Evolutionary conservation across 2,113 vertebrate genomes (phyloP), one percentile per base, ranked within the genome.

Genomic region (Pelvicachromis taeniatus): DNA sequence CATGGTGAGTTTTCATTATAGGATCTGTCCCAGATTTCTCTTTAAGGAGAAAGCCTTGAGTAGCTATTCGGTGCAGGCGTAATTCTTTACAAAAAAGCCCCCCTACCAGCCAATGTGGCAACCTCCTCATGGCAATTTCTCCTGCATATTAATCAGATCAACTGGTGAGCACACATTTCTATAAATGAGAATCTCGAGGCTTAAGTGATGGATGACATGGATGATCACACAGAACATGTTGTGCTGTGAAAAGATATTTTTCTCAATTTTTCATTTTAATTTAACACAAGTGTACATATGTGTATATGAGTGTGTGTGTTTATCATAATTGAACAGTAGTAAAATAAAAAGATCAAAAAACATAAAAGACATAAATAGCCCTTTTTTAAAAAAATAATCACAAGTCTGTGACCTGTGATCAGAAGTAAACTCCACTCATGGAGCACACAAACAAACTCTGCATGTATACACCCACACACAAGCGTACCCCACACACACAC

Each of bases 381-480:
- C 96, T 96, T 26, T 26, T 26, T 26, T 26, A 26, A 29, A 29
- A 29, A 29, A 29, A 45, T 14, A 14, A 31, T 95, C 94, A 95
- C 94, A 53, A 94, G 94, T 92, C 84, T 12, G 16, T 13, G 13
- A 91, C 94, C 91, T 88, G 92, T 93, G 94, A 95, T 94, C 94
- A 83, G 83, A 88, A 93, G 90, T 93, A 89, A 94, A 94, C 94
- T 94, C 95, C 93, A 92, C 84, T 91, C 86, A 63, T 89, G 93
- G 92, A 91, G 93, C 68, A 73, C 80, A 53, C 79, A 65, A 68
- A 77, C 91, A 89, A 80, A 42, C 93, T 55, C 86, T 42, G 42
- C 82, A 89, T 13, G 14, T 55, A 82, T 54, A 81, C 40, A 48
- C 53, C 26, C 54, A 70, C 63, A 50, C 63, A 68, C 17, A n/a